Evolutionary conservation across 2,888 invertebrate species (phyloP), one percentile per base, ranked within the genome.

Genomic region (Drosophila mayaguana): DNA sequence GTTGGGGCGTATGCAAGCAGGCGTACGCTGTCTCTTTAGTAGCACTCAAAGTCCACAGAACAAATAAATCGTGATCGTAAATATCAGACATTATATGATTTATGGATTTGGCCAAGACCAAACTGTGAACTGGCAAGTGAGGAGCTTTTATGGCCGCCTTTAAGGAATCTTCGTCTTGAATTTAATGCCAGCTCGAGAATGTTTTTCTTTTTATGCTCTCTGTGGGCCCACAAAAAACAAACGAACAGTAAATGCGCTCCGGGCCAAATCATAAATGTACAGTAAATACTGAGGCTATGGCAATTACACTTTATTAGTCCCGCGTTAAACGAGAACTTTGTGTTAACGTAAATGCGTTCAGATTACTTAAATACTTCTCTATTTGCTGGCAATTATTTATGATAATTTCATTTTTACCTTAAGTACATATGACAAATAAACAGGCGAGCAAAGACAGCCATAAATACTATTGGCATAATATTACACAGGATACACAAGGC

Each of bases 101-200:
- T 63, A 61, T 69, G 55, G 20, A 16, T 46, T 46, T 16, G 18
- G 11, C 14, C 48, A 32, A 32, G 32, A n/a, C 9, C 28, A 16
- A 50, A 12, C 12, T 8, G 18, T 5, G 18, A 32, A 51, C 51
- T 20, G 50, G 18, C 50, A 18, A 50, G 8, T 8, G 50, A 32
- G 28, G 32, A 70, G 54, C 53, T 75, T 69, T 74, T 75, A 69
- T 56, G 60, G n/a, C 25, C 28, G 32, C n/a, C 56, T 53, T 20
- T 38, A 20, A n/a, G 54, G 12, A 4, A 53, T 36, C 36, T 34
- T 53, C 34, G 0, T 18, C 4, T 34, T 9, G 25, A 20, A 25
- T 20, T 62, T 53, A 62, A 61, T 51, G 32, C 32, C 40, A 42
- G 20, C 34, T 60, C 14, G 28, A 11, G 18, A 43, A 62, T 62